These are phyloP conservation scores for Crossocerus cetratus DNA, from an alignment of 2,888 invertebrate species.

Conservation along the genomic window DNA sequence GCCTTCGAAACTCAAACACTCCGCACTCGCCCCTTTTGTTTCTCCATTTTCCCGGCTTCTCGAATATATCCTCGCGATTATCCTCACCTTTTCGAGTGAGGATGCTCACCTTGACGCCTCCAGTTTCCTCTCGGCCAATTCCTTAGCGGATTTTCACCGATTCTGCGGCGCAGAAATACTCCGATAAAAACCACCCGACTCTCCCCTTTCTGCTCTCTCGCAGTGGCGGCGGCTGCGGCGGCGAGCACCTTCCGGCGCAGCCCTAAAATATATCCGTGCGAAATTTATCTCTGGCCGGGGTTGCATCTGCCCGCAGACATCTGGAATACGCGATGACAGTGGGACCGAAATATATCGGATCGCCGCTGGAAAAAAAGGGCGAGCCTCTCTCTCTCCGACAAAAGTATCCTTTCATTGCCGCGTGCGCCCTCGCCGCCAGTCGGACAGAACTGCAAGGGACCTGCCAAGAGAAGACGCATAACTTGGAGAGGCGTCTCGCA, in stretches of 20 bases:
- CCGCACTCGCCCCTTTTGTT: not conserved
- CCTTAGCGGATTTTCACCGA: no score
- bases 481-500: not conserved
- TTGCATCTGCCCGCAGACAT: conserved; percentile 39
- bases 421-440: not conserved
- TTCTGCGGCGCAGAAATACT: no score
- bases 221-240: no score
- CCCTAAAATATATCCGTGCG: conserved; percentile 53
- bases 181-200: no score
- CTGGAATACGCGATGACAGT: conserved; percentile 59
- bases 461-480: not conserved
- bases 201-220: no score
- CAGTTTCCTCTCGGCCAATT: no score
- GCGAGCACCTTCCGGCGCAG: conserved; percentile 19
- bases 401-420: conserved; percentile 28
- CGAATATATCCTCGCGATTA: conserved; percentile 3
- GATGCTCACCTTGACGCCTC: not conserved
- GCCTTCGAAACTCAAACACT: not conserved
- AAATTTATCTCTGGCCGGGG: conserved; percentile 48
- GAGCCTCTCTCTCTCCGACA: conserved; percentile 4
- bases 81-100: not conserved
- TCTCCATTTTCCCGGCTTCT: not conserved
- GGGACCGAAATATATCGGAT: conserved; percentile 56
- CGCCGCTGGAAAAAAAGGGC: conserved; percentile 44
- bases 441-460: no score